Evolutionary conservation across 1,140 invertebrate genomes (phyloP).

Genomic region (Drosophila baimaii): DNA sequence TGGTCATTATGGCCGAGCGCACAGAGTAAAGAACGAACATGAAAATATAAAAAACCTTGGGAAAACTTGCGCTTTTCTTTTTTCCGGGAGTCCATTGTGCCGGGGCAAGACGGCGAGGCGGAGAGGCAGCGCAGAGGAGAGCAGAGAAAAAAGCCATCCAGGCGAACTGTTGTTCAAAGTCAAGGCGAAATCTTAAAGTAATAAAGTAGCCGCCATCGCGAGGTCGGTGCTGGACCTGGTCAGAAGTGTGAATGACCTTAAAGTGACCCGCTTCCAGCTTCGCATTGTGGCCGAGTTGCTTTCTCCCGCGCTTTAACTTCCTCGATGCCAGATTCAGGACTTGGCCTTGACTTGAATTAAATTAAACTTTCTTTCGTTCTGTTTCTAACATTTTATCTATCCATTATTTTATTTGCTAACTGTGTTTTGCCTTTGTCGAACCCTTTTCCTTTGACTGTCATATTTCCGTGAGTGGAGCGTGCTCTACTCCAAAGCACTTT

Average conservation of each 20-base stretch:
- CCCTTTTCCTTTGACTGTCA: slow-evolving; percentile 47
- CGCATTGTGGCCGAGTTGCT: slow-evolving; percentile 15
- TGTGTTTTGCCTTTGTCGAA: slow-evolving; percentile 39
- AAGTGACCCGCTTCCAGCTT: slow-evolving; percentile 68
- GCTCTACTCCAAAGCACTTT: slow-evolving; percentile 37
- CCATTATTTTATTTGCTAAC: slow-evolving; percentile 2
- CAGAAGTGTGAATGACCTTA: slow-evolving; percentile 77
- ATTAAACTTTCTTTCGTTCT: slow-evolving; percentile 63
- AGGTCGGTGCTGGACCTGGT: slow-evolving; percentile 60
- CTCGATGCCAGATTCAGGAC: slow-evolving; percentile 10
- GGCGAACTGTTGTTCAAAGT: slow-evolving; percentile 80
- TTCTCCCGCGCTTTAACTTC: slow-evolving; percentile 37
- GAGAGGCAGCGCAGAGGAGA: slow-evolving; percentile 34
- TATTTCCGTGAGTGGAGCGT: slow-evolving; percentile 34
- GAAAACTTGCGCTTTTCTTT: slow-evolving; percentile 75
- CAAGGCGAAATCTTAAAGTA: slow-evolving; percentile 82
- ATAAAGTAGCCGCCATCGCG: slow-evolving; percentile 74
- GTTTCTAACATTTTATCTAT: slow-evolving; percentile 21
- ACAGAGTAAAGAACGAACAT: slow-evolving; percentile 43
- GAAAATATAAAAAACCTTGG: slow-evolving; percentile 47
- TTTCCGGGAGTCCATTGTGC: slow-evolving; percentile 63
- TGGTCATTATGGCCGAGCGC: slow-evolving; percentile 51
- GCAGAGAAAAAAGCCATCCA: slow-evolving; percentile 58
- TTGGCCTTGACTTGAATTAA: slow-evolving; percentile 74
- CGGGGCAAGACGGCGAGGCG: slow-evolving; percentile 38